Conservation (phyloP, 2,113 vertebrate species). For the Rhadina sibilatrix region DNA sequence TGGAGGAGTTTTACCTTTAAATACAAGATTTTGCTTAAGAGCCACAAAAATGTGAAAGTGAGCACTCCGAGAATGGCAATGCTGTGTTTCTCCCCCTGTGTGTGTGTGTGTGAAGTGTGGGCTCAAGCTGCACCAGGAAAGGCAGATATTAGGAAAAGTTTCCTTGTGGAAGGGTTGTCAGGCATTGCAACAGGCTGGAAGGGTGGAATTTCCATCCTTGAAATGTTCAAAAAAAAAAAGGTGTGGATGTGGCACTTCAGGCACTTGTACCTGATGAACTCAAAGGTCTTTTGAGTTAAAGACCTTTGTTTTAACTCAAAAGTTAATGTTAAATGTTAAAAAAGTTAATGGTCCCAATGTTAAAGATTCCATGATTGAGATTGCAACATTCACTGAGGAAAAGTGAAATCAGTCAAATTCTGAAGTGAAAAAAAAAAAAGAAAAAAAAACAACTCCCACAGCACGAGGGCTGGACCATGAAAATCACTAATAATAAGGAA, state of each 20-base stretch:
- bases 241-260: accelerated
- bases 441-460: background rate
- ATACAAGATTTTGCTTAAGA: background rate
- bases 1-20: background rate
- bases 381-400: background rate
- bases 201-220: background rate
- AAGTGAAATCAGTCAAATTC: background rate
- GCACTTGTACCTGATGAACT: background rate
- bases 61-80: accelerated
- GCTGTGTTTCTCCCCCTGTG: accelerated
- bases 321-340: no score
- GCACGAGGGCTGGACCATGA: background rate
- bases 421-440: background rate
- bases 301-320: no score
- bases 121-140: no score
- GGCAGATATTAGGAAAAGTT: no score
- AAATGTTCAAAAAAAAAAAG: accelerated
- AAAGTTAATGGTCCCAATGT: no score
- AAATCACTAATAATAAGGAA: background rate
- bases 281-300: background rate
- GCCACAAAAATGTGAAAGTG: accelerated
- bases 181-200: background rate
- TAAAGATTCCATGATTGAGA: background rate
- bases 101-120: accelerated
- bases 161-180: background rate